Percentiles rank a stretch among this genome's conserved stretches.
Evolutionary conservation across 2,113 vertebrate genomes (phyloP).

Genomic region (Pangasianodon gigas): DNA sequence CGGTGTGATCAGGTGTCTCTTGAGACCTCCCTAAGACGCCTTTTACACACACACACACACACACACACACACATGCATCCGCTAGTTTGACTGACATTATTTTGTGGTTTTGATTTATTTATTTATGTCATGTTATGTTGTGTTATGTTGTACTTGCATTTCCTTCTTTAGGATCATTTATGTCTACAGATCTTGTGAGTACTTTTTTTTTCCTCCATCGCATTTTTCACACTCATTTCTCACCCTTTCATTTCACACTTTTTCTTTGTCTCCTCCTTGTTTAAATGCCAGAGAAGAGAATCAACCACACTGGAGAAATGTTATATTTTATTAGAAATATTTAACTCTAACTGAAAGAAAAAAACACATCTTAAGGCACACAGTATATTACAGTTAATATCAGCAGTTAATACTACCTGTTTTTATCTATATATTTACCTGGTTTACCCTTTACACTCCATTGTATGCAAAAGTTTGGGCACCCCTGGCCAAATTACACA

Average conservation of each 20-base stretch:
- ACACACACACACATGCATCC: not conserved
- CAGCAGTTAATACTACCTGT: not conserved
- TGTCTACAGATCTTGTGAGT: constrained; percentile 81
- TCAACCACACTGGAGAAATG: not conserved
- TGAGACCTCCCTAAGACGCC: not conserved
- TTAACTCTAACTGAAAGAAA: not conserved
- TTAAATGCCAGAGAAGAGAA: not conserved
- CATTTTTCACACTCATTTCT: constrained; percentile 27
- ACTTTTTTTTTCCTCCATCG: constrained; percentile 58
- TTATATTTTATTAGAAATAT: not conserved
- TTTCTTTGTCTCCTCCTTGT: not conserved
- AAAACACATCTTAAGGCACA: not conserved
- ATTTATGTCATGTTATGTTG: not conserved
- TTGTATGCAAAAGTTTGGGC: not conserved
- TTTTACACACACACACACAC: not conserved
- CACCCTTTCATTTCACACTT: not conserved
- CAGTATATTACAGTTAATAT: not conserved
- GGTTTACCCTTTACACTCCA: not conserved
- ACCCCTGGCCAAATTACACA: not conserved
- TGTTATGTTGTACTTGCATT: constrained; percentile 30
- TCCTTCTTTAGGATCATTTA: constrained; percentile 74
- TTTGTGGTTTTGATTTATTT: constrained; percentile 12
- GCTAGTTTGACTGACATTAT: not conserved
- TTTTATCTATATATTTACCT: not conserved
- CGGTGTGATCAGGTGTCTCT: not conserved